These are phyloP conservation scores for Arenicola marina DNA, from an alignment of 2,888 invertebrate species.

Conservation along the genomic window DNA sequence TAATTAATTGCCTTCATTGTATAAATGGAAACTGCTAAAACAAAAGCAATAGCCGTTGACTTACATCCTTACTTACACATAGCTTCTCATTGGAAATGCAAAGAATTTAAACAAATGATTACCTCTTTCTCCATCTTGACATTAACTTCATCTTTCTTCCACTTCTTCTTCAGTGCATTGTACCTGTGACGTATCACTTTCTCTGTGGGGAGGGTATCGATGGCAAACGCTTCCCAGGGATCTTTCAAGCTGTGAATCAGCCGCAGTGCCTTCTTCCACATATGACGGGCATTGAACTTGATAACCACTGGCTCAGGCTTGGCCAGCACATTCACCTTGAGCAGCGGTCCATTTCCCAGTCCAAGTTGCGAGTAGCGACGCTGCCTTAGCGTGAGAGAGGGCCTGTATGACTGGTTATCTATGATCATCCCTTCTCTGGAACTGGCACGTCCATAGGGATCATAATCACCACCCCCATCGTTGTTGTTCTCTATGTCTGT, in stretches of 20 bases:
- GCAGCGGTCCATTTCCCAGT: neutral
- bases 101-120: too few relatives aligned
- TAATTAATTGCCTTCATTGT: neutral
- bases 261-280: slow-evolving; percentile 23
- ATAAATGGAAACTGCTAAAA: neutral
- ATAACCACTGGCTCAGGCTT: too few relatives aligned
- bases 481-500: slow-evolving; percentile 27
- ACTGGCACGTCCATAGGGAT: too few relatives aligned
- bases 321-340: too few relatives aligned
- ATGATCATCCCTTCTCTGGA: neutral
- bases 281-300: slow-evolving; percentile 1
- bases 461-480: neutral
- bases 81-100: too few relatives aligned
- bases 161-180: slow-evolving; percentile 64
- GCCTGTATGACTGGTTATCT: neutral
- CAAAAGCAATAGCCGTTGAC: neutral
- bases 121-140: slow-evolving; percentile 64
- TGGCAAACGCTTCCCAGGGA: slow-evolving; percentile 64
- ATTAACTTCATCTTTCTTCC: slow-evolving; percentile 64
- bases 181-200: slow-evolving; percentile 64
- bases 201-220: slow-evolving; percentile 62
- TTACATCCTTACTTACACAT: too few relatives aligned
- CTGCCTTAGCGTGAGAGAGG: neutral
- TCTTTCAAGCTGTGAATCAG: slow-evolving; percentile 51
- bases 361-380: slow-evolving; percentile 3